These are phyloP conservation scores for Platygyra sinensis DNA, from an alignment of 64 coral and sea anemone genomes.

Conservation along the genomic window DNA sequence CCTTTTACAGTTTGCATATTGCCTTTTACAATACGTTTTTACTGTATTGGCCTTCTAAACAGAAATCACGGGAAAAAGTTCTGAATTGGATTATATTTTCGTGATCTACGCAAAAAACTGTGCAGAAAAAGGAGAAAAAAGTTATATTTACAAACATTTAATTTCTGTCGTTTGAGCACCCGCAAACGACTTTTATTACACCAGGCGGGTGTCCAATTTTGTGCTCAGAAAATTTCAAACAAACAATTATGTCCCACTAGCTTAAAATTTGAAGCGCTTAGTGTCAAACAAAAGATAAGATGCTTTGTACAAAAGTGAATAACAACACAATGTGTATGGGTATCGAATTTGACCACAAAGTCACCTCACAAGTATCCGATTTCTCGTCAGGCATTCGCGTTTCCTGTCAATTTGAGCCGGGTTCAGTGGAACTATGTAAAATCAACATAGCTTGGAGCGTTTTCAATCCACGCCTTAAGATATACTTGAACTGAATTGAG, in stretches of 20 bases:
- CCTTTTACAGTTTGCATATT: too few relatives aligned
- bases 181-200: too few relatives aligned
- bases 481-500: background rate
- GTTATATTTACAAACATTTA: too few relatives aligned
- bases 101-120: too few relatives aligned
- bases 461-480: background rate
- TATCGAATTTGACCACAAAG: slow-evolving; percentile 48
- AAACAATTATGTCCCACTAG: background rate
- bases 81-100: too few relatives aligned
- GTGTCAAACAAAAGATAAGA: background rate
- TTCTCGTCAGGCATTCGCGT: slow-evolving; percentile 11
- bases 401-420: slow-evolving; percentile 33
- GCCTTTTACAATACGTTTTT: too few relatives aligned
- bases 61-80: too few relatives aligned
- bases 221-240: background rate
- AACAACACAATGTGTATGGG: background rate
- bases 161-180: too few relatives aligned
- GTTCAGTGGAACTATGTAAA: background rate
- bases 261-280: background rate
- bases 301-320: background rate
- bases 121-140: too few relatives aligned
- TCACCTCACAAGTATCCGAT: slow-evolving; percentile 11
- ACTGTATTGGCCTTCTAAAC: too few relatives aligned
- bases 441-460: slow-evolving; percentile 13
- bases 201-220: too few relatives aligned